These are phyloP conservation scores for Chaetogeoica ovagalla DNA, from an alignment of 2,888 invertebrate species.

Conservation along the genomic window DNA sequence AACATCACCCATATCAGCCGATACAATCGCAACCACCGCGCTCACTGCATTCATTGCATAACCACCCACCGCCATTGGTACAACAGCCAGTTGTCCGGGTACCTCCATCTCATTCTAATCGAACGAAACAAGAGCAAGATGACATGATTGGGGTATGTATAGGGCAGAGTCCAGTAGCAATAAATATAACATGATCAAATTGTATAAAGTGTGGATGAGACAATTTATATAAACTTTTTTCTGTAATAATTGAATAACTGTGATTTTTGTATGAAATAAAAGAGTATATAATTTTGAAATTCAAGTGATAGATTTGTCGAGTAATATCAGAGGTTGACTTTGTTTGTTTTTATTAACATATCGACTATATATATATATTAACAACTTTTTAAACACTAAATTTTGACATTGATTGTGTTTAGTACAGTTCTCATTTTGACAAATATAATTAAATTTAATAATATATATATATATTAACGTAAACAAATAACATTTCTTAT, in stretches of 20 bases:
- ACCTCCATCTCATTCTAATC: conserved; percentile 43
- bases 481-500: not conserved
- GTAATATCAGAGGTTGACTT: conserved; percentile 6
- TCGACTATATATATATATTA: not conserved
- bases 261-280: conserved; percentile 32
- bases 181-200: conserved; percentile 49
- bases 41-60: conserved; percentile 47
- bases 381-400: not conserved
- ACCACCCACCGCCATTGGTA: conserved; percentile 32
- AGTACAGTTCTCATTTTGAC: not conserved
- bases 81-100: conserved; percentile 45
- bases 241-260: conserved; percentile 31
- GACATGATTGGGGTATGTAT: conserved; percentile 51
- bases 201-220: conserved; percentile 17
- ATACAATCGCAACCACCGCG: conserved; percentile 45
- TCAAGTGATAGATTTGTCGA: conserved; percentile 11
- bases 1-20: conserved; percentile 50
- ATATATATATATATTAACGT: conserved; percentile 11
- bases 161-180: conserved; percentile 49
- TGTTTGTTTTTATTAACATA: not conserved
- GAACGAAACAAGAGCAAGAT: conserved; percentile 51
- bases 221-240: conserved; percentile 19
- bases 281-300: conserved; percentile 31
- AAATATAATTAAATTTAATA: not conserved
- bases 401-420: too few relatives aligned